Evolutionary conservation across 2,797 vertebrate species (phyloP).

Genomic region (Pteropus rufus): DNA sequence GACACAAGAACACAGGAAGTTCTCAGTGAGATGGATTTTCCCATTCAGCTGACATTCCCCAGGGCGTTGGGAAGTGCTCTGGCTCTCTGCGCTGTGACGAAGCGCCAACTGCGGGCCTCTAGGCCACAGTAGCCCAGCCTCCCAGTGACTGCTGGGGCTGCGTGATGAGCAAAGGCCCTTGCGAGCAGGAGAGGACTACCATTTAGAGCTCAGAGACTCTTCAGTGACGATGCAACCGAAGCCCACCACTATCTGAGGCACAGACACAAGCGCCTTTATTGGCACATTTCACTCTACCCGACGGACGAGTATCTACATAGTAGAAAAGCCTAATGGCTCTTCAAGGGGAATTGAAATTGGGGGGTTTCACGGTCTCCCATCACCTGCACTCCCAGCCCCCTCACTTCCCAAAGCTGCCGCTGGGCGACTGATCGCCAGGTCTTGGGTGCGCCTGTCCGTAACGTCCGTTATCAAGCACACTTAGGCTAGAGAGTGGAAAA

Average conservation of each 20-base stretch:
- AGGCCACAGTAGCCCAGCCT: not conserved
- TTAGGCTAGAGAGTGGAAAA: fast-evolving
- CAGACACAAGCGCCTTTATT: not conserved
- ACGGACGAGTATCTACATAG: not conserved
- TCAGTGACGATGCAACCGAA: not conserved
- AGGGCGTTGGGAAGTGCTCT: fast-evolving
- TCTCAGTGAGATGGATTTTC: not conserved
- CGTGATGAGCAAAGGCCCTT: not conserved
- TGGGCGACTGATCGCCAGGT: not conserved
- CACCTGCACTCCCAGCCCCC: not conserved
- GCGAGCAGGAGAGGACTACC: not conserved
- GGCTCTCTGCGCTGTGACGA: not conserved
- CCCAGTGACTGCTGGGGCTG: not conserved
- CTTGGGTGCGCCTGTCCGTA: not conserved
- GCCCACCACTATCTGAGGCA: not conserved
- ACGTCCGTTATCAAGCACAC: constrained; percentile 32
- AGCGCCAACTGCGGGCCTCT: not conserved
- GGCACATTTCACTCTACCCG: not conserved
- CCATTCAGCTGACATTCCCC: not conserved
- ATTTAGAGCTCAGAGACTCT: not conserved
- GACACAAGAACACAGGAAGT: not conserved
- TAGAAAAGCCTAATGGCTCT: not conserved
- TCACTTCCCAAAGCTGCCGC: not conserved
- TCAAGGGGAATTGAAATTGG: not conserved
- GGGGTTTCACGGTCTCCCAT: not conserved